Base-by-base conservation (phyloP, 2,797 vertebrate genomes). In the Acanthurus tractus region DNA sequence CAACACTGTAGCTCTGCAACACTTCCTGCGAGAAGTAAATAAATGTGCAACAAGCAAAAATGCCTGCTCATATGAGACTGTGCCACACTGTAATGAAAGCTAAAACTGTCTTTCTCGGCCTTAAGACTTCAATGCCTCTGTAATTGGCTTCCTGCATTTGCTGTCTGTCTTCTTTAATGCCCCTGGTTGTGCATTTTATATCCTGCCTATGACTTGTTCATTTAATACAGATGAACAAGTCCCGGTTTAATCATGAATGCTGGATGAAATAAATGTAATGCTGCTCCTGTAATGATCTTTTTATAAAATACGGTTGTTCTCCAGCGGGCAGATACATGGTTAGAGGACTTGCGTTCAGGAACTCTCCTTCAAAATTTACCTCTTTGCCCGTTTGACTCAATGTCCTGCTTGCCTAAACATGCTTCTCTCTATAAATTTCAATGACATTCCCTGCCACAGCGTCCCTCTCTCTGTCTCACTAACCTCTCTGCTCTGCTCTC, bases 371-470 rank as follows among this genome's bases (percentile, higher is more conserved):
- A 46, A 62, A 62, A 64, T 84, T 69, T 71, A 68, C 56, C 50
- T 62, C 72, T 82, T 67, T 81, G 81, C 78, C 78, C 44, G 1
- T 78, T 74, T 84, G 64, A 79, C 80, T 76, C 70, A 12, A 2
- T 15, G 62, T 76, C 74, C 76, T 59, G 72, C 66, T 74, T 54
- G 14, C 70, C 67, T 64, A 44, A 86, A 77, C 79, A 71, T 61
- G 42, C 78, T 64, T 54, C 72, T 82, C 81, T 38, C 80, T 78
- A 82, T 88, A 86, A 85, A 90, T 86, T 66, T 55, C 55, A 62
- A 6, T 66, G 81, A 78, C 88, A 76, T 79, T 77, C 66, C 72
- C 85, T 82, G 76, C 73, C 54, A 77, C 69, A 23, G 65, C 38
- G 0, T 57, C 58, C 69, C 22, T 46, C 70, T 82, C 73, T 76